Evolutionary conservation across 1,140 invertebrate species (phyloP), one percentile per base, ranked within the genome.

Genomic region (Lasioglossum albipes): DNA sequence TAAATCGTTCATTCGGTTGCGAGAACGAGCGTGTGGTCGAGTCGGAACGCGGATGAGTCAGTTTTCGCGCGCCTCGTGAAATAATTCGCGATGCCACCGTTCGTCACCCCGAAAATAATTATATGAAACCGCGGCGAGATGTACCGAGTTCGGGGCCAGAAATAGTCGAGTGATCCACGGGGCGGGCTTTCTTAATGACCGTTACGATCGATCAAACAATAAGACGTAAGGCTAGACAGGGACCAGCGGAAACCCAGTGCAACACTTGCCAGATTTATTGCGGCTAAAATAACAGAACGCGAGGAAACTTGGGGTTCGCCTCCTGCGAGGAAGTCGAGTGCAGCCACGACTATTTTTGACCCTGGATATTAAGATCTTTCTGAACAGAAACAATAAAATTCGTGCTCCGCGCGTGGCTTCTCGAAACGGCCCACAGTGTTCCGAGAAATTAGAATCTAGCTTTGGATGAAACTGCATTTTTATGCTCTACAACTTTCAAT

Each of bases 231-330:
- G 7, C 7, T 57, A 18, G 22, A 20, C 59, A 45, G 42, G n/a
- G 42, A 77, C 52, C 16, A 36, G 22, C 41, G 42, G 49, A 7
- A 31, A 12, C 31, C 54, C 61, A 61, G 7, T 42, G 45, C 69
- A 79, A 54, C 59, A 72, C 59, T 74, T 74, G 77, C 62, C 77
- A 74, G 70, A 79, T 79, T 74, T 79, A 79, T 74, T 70, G 62
- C 62, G 49, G 62, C 31, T 79, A 82, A 79, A 72, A 79, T 82
- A 79, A 82, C 64, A 68, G 66, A 68, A 49, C 66, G 67, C n/a
- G 27, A 20, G 27, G 20, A 41, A 71, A 71, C n/a, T 16, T 36
- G 22, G 41, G 0, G 22, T 20, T 31, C 45, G 68, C 36, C 54
- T 52, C n/a, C 71, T 64, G 7, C 75, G 18, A 31, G 67, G 69